phyloP scores from a whole-genome alignment of 2,113 vertebrate genomes.

The Laticauda colubrina region DNA sequence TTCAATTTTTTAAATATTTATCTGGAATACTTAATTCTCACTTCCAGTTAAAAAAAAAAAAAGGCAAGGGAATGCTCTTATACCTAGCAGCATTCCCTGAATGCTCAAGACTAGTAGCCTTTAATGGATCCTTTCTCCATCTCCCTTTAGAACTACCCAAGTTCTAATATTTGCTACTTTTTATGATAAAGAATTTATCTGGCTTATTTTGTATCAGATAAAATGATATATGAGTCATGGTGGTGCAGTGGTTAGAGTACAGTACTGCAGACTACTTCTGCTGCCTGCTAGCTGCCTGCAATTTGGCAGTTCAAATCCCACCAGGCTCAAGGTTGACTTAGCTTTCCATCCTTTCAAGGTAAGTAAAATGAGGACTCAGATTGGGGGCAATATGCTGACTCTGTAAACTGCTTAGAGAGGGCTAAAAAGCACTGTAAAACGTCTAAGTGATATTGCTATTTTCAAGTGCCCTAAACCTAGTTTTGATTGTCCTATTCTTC shows the following conservation, averaged over 20 bases:
- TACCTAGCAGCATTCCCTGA: not conserved
- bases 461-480: not conserved
- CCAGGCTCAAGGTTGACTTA: too few relatives aligned
- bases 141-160: not conserved
- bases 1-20: not conserved
- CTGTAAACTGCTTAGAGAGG: too few relatives aligned
- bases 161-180: not conserved
- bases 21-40: not conserved
- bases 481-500: not conserved
- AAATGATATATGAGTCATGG: not conserved
- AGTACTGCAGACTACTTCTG: too few relatives aligned
- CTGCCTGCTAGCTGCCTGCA: too few relatives aligned
- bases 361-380: too few relatives aligned
- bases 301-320: too few relatives aligned
- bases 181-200: not conserved
- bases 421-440: too few relatives aligned
- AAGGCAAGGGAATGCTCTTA: not conserved
- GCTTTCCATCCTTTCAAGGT: too few relatives aligned
- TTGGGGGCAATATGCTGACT: too few relatives aligned
- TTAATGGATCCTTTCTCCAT: not conserved
- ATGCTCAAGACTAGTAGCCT: not conserved
- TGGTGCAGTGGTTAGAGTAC: too few relatives aligned
- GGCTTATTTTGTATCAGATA: not conserved
- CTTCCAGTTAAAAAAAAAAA: not conserved
- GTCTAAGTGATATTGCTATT: not conserved